A percentile compares a stretch with the other conserved stretches of the same genome.
These are phyloP conservation scores for Harmothoe impar DNA, from an alignment of 2,888 invertebrate genomes.

Conservation along the genomic window DNA sequence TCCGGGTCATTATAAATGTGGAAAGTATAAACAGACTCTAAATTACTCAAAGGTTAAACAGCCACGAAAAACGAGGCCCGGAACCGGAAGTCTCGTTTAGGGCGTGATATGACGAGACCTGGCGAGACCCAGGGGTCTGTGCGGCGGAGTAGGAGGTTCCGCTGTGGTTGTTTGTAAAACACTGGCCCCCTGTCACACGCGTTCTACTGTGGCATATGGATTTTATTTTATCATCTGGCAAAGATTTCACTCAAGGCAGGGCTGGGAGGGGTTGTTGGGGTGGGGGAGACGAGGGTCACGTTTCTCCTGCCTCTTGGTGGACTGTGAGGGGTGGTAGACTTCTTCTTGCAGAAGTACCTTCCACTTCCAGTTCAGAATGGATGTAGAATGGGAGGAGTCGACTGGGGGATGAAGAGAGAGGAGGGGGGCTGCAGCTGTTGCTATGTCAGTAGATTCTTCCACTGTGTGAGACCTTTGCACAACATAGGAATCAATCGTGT, in stretches of 20 bases:
- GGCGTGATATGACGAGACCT: background rate
- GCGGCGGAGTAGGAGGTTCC: background rate
- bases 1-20: too few species aligned
- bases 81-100: slow-evolving; percentile 21
- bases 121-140: background rate
- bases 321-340: background rate
- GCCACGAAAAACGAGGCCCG: background rate
- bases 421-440: background rate
- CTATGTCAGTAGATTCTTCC: slow-evolving; percentile 24
- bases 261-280: background rate
- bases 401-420: background rate
- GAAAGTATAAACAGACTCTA: background rate
- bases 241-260: slow-evolving; percentile 40
- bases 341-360: background rate
- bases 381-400: background rate
- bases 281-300: slow-evolving; percentile 19
- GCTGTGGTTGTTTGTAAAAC: slow-evolving; percentile 53
- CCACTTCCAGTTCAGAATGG: background rate
- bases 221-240: slow-evolving; percentile 60
- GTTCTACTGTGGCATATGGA: slow-evolving; percentile 53
- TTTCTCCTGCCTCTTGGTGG: background rate
- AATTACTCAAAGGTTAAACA: background rate
- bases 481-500: background rate
- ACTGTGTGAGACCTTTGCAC: background rate
- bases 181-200: slow-evolving; percentile 32